phyloP scores from a whole-genome alignment of 2,113 vertebrate species.

The Lophochroa leadbeateri region DNA sequence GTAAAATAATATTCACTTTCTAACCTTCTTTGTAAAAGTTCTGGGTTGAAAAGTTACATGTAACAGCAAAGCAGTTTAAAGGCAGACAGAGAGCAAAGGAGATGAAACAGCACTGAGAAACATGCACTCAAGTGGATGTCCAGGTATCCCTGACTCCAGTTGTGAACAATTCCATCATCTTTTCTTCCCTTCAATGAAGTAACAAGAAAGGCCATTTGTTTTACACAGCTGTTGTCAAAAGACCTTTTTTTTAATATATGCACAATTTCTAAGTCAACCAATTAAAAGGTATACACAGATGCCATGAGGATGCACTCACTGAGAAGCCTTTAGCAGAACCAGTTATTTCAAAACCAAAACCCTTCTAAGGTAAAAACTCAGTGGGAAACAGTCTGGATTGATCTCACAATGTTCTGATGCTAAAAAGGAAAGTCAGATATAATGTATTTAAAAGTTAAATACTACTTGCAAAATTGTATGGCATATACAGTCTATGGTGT shows the following conservation, averaged over 20 bases:
- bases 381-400: neutral
- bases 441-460: neutral
- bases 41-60: neutral
- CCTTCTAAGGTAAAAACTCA: neutral
- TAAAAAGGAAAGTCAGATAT: neutral
- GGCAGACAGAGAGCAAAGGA: neutral
- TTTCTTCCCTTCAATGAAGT: neutral
- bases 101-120: neutral
- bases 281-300: neutral
- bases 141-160: neutral
- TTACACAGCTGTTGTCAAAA: neutral
- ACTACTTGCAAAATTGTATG: neutral
- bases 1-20: neutral
- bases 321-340: neutral
- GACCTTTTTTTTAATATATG: neutral
- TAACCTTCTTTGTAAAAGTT: neutral
- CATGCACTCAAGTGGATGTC: neutral
- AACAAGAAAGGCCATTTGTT: neutral
- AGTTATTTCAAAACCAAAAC: neutral
- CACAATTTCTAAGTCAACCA: neutral
- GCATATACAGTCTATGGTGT: neutral
- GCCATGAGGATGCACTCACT: neutral
- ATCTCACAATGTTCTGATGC: neutral
- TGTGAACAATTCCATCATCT: neutral
- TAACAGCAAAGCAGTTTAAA: neutral